Base-by-base conservation (phyloP, 2,113 vertebrate genomes). In the Phylloscopus trochiloides region DNA sequence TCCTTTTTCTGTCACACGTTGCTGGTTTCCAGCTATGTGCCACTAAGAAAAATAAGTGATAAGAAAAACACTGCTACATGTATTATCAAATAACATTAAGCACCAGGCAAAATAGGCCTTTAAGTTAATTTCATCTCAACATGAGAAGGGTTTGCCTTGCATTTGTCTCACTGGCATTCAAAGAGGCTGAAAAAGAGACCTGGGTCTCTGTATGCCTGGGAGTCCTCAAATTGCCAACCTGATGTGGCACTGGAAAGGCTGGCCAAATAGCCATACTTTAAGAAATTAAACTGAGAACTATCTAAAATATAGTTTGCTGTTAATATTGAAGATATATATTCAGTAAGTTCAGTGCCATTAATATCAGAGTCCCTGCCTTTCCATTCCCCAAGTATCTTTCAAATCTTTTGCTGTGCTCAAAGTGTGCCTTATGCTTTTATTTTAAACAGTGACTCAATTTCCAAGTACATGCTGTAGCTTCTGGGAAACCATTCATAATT, bases 401-500 rank as follows among this genome's bases (percentile, higher is more conserved):
- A 13, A 50, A 45, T 55, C 9, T 76, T 57, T 48, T 59, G 26
- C n/a, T 74, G 13, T 62, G 26, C 22, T 80, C 16, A 51, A 2
- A 1, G 14, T 45, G 18, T 74, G 38, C 9, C 42, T 20, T 43
- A 26, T 3, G 6, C 25, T 77, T 91, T 79, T 54, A 65, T 86
- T 91, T 94, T 74, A 71, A 45, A 38, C 36, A 58, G n/a, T 70
- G 29, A 48, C 34, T 77, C 38, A 6, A 36, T 71, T 92, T 96
- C 32, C 43, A 36, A 36, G 20, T 77, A 87, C 29, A 72, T 47
- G 58, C 17, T 1, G 5, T 47, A 76, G 31, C 22, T 94, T 90
- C 79, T 88, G 58, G 67, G 82, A 95, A 96, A 40, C 50, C 36
- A 59, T 79, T 92, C 34, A 43, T 76, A 94, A 73, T 66, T 55